phyloP scores from a whole-genome alignment of 2,888 invertebrate genomes.

The Pollenia angustigena region DNA sequence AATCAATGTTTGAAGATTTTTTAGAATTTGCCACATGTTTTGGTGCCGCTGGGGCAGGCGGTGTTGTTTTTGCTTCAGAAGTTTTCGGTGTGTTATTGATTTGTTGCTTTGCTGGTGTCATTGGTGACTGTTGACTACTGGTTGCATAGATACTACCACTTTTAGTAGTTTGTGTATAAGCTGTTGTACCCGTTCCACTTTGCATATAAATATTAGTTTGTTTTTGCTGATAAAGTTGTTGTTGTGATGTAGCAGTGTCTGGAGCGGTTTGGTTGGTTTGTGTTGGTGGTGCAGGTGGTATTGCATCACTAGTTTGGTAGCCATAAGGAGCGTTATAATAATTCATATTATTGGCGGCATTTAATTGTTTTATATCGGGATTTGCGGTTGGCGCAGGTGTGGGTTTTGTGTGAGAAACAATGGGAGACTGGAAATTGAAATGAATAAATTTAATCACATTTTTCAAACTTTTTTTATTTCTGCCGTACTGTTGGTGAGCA shows the following conservation, averaged over 20 bases:
- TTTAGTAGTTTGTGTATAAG: constrained; percentile 82
- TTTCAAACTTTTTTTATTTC: too few relatives aligned
- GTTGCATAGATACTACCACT: constrained; percentile 80
- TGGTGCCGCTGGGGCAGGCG: constrained; percentile 64
- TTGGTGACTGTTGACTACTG: constrained; percentile 71
- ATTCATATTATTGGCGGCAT: constrained; percentile 70
- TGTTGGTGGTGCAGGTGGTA: constrained; percentile 34
- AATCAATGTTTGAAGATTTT: constrained; percentile 87
- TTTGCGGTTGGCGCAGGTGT: constrained; percentile 42
- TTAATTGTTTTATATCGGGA: constrained; percentile 46
- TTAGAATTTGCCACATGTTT: constrained; percentile 59
- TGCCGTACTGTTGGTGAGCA: too few relatives aligned
- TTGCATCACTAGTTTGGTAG: constrained; percentile 78
- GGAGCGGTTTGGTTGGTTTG: constrained; percentile 48
- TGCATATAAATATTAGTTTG: constrained; percentile 81
- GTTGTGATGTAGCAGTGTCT: constrained; percentile 58
- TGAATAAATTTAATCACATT: neutral
- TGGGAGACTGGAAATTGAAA: constrained; percentile 77
- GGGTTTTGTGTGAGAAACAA: constrained; percentile 81
- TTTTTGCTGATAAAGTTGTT: constrained; percentile 60
- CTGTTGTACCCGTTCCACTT: constrained; percentile 80
- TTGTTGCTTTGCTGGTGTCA: constrained; percentile 58
- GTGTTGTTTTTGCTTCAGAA: constrained; percentile 51
- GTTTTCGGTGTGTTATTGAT: constrained; percentile 47
- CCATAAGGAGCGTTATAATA: constrained; percentile 83